Conservation (phyloP, 2,888 invertebrate genomes). For the Tineola bisselliella region DNA sequence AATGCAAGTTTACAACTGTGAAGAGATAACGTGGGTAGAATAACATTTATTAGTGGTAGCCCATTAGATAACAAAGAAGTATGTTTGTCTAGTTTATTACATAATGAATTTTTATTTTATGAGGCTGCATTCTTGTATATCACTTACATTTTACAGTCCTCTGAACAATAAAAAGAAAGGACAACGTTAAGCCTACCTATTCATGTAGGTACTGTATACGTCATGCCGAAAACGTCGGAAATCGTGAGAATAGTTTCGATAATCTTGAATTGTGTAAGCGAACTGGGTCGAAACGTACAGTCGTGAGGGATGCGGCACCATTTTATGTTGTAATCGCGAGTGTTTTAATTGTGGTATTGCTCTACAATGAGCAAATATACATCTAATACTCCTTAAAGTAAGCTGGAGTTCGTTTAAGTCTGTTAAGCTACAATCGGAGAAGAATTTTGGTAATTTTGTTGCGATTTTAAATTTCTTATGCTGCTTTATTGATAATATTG, state of each 20-base stretch:
- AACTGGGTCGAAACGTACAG: constrained; percentile 40
- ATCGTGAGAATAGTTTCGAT: constrained; percentile 5
- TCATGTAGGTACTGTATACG: not conserved
- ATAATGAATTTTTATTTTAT: not conserved
- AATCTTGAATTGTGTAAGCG: constrained; percentile 23
- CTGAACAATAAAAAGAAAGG: not conserved
- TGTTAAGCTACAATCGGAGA: too few species aligned
- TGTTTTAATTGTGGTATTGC: not conserved
- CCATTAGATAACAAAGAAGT: not conserved
- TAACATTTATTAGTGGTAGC: not conserved
- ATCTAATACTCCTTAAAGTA: not conserved
- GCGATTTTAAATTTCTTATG: too few species aligned
- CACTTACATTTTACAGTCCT: not conserved
- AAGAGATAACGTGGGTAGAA: not conserved
- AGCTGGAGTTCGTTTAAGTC: too few species aligned
- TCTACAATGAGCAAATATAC: not conserved
- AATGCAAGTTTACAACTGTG: not conserved
- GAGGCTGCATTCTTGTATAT: not conserved
- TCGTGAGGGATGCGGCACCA: constrained; percentile 26
- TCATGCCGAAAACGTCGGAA: not conserved
- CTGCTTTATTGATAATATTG: too few species aligned
- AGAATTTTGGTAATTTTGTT: too few species aligned
- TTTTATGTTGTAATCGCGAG: not conserved
- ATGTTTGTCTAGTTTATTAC: not conserved
- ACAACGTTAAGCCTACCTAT: not conserved